A percentile compares a stretch with the other conserved stretches of the same genome.
phyloP scores from a whole-genome alignment of 1,140 invertebrate genomes.

The Nilaparvata lugens region DNA sequence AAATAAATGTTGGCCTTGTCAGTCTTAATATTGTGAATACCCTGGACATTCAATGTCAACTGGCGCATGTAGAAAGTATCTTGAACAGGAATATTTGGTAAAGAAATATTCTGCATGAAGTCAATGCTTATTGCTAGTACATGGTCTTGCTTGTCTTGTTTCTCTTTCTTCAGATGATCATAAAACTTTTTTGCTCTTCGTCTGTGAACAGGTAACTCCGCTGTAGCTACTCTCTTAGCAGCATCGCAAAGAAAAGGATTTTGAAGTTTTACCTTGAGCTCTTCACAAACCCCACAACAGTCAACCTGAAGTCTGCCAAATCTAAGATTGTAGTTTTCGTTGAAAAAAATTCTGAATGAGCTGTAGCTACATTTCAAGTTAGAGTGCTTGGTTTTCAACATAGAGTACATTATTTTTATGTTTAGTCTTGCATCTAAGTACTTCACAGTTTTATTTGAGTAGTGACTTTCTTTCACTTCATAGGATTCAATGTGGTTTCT shows the following conservation, averaged over 20 bases:
- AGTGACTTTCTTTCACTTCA: too few species aligned
- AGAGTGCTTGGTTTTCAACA: not conserved
- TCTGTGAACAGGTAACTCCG: constrained; percentile 13
- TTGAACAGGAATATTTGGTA: constrained; percentile 16
- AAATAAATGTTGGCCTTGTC: not conserved
- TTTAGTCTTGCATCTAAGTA: not conserved
- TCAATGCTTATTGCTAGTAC: constrained; percentile 12
- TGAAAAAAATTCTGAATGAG: too few species aligned
- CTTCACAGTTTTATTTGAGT: not conserved
- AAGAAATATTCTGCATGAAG: constrained; percentile 18
- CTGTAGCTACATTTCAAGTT: constrained; percentile 2
- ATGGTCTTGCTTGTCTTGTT: not conserved
- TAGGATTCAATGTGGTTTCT: too few species aligned
- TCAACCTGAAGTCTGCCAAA: constrained; percentile 17
- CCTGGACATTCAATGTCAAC: constrained; percentile 7
- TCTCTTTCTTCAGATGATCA: not conserved
- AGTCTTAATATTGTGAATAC: constrained; percentile 13
- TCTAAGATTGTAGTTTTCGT: constrained; percentile 4
- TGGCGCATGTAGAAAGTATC: constrained; percentile 18
- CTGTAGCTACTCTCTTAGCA: constrained; percentile 13
- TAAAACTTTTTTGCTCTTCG: too few species aligned
- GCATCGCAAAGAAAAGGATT: constrained; percentile 10
- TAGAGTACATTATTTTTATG: not conserved
- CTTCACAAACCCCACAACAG: constrained; percentile 12
- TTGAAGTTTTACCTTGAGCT: constrained; percentile 14